Base-by-base conservation (phyloP, 2,888 invertebrate species). In the Halictus quadricinctus region DNA sequence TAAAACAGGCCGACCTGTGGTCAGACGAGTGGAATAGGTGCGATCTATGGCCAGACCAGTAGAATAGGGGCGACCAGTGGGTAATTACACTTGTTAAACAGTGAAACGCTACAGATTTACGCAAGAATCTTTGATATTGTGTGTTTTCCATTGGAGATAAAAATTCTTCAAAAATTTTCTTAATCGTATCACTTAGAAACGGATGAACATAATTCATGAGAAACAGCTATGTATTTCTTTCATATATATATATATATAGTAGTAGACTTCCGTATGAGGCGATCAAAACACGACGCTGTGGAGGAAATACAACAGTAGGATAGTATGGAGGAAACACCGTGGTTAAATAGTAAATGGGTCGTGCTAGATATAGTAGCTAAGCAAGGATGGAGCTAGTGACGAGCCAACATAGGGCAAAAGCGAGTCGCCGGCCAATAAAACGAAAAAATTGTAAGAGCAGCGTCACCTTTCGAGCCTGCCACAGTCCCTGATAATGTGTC, bases 331-430 rank as follows among this genome's bases (percentile, higher is more conserved):
- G n/a, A 5, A n/a, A n/a, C 58, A n/a, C 29, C 8, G 18, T 15
- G 15, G 69, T 5, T 41, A 69, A 36, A 69, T 69, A 69, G 21
- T 69, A 69, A 69, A 69, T 69, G 69, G 41, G 69, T 69, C 41
- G 8, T 18, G 21, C 12, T 41, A 36, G 43, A n/a, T 70, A n/a
- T 70, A n/a, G 41, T 43, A 43, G 43, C 69, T 43, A 43, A 21
- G 43, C 21, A 43, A n/a, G 70, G n/a, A 21, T 13, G 21, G 13
- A n/a, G 21, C 70, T 43, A 43, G n/a, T 43, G 70, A 70, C 1
- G n/a, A 43, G 43, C 5, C 41, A 70, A n/a, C 21, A 12, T 41
- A 43, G 21, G 21, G n/a, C n/a, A 43, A n/a, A 70, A 12, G 43
- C n/a, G n/a, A 70, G 70, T 41, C 21, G 69, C 43, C 43, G 43